Conservation (phyloP, 2,888 invertebrate genomes). For the Pemphredon lugubris region DNA sequence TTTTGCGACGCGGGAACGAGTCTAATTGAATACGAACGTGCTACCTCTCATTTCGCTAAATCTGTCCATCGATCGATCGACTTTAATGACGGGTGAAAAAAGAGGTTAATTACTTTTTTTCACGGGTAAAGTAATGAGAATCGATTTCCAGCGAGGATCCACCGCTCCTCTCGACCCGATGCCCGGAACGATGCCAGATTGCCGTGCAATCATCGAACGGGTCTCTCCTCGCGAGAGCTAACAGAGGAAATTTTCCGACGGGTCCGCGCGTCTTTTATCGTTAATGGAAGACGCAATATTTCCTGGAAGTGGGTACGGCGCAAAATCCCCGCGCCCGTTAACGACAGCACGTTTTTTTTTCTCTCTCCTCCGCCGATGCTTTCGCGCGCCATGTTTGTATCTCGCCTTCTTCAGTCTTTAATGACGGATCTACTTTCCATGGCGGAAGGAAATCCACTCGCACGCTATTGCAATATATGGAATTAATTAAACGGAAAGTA, state of each 20-base stretch:
- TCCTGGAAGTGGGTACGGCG: too few relatives aligned
- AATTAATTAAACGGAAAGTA: neutral
- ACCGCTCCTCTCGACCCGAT: neutral
- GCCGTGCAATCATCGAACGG: too few relatives aligned
- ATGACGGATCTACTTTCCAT: neutral
- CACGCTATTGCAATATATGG: neutral
- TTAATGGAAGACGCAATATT: too few relatives aligned
- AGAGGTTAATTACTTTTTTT: slow-evolving; percentile 26
- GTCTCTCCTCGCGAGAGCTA: too few relatives aligned
- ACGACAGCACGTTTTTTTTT: too few relatives aligned
- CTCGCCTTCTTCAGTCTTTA: too few relatives aligned
- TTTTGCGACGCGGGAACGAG: slow-evolving; percentile 9
- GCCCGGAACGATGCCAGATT: too few relatives aligned
- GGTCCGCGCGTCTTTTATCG: too few relatives aligned
- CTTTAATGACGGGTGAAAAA: neutral
- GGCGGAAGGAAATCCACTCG: neutral
- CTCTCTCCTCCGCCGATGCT: too few relatives aligned
- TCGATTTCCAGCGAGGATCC: neutral
- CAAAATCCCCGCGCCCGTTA: too few relatives aligned
- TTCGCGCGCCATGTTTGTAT: too few relatives aligned
- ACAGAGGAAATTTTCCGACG: too few relatives aligned
- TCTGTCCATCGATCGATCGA: slow-evolving; percentile 27
- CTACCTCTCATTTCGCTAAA: slow-evolving; percentile 5
- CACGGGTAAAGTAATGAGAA: neutral
- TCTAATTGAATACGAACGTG: slow-evolving; percentile 34